phyloP scores from a whole-genome alignment of 1,140 invertebrate genomes.

The Lysiphlebus fabarum region DNA sequence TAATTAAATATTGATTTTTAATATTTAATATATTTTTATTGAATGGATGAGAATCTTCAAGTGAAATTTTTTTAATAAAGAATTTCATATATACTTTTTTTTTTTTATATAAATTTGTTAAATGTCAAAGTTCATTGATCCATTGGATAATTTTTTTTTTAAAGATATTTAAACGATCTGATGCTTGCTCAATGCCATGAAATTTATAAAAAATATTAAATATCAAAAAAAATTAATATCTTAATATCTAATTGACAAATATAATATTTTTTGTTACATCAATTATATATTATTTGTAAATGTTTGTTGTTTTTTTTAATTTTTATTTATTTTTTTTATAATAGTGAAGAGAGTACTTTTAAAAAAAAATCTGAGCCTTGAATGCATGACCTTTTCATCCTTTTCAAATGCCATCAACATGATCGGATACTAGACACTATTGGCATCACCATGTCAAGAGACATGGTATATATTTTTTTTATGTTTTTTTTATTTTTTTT shows the following conservation, averaged over 20 bases:
- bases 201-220: background rate
- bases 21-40: too few species aligned
- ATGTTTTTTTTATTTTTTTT: too few species aligned
- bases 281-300: background rate
- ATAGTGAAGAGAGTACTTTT: background rate
- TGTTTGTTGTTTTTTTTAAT: background rate
- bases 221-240: background rate
- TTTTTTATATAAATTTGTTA: too few species aligned
- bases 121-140: too few species aligned
- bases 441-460: too few species aligned
- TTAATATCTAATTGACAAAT: background rate
- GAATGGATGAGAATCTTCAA: too few species aligned
- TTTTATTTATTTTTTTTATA: background rate
- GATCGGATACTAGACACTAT: background rate
- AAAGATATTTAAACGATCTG: too few species aligned
- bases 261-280: background rate
- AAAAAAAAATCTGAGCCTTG: background rate
- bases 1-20: too few species aligned
- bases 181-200: too few species aligned
- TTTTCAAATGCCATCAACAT: slow-evolving; percentile 7
- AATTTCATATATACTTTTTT: too few species aligned
- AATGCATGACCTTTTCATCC: slow-evolving; percentile 3
- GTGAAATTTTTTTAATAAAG: too few species aligned
- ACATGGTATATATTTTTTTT: background rate
- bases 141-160: too few species aligned